phyloP scores from a whole-genome alignment of 2,113 vertebrate genomes.

The Tachycineta bicolor region DNA sequence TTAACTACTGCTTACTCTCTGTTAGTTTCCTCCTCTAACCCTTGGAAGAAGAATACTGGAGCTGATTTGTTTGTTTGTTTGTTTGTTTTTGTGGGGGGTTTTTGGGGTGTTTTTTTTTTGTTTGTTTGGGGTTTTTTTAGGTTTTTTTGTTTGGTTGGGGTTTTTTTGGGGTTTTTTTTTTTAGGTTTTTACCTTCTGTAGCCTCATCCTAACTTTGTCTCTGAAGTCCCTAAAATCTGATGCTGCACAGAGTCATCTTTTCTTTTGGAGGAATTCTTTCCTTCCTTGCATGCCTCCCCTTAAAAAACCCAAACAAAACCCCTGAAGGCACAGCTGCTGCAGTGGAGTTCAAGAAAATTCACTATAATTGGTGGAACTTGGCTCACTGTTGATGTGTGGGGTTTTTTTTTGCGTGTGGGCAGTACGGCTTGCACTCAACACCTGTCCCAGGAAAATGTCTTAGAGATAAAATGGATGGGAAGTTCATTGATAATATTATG shows the following conservation, averaged over 20 bases:
- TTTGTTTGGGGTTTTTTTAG: too few species aligned
- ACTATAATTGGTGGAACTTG: neutral
- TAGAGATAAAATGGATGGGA: neutral
- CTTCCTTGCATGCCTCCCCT: neutral
- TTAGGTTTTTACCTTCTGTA: neutral
- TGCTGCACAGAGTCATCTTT: neutral
- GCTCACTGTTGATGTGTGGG: accelerated
- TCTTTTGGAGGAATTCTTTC: neutral
- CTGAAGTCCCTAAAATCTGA: neutral
- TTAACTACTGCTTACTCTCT: neutral
- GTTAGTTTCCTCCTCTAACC: neutral
- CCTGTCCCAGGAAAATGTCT: neutral
- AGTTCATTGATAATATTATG: neutral
- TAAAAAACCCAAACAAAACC: neutral
- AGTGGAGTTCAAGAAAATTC: neutral
- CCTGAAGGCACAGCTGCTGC: neutral
- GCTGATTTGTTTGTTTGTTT: too few species aligned
- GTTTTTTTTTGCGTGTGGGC: neutral
- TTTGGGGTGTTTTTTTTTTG: too few species aligned
- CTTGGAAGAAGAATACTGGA: neutral
- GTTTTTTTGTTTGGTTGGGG: too few species aligned
- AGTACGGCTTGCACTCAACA: neutral
- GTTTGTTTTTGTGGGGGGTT: too few species aligned
- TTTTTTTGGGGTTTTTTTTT: too few species aligned
- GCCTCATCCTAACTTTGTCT: neutral